These are phyloP conservation scores for Hydrolagus affinis DNA, from an alignment of 2,113 vertebrate genomes.

Conservation along the genomic window DNA sequence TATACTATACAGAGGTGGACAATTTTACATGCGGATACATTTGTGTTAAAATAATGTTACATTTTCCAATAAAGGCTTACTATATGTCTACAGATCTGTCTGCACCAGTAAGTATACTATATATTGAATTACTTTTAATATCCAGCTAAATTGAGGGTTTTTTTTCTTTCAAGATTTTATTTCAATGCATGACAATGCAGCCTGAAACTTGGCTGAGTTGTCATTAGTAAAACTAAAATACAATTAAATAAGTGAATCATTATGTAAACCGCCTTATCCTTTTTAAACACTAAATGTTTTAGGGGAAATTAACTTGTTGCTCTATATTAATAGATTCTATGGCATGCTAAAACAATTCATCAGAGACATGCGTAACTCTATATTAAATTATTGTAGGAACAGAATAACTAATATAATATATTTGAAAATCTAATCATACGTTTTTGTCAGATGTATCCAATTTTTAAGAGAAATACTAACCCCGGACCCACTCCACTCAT, in stretches of 20 bases:
- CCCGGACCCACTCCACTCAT: background rate
- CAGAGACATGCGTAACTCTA: background rate
- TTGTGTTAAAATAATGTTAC: slow-evolving; percentile 10
- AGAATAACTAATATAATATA: background rate
- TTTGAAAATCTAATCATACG: too few relatives aligned
- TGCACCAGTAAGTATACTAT: background rate
- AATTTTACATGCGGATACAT: slow-evolving; percentile 16
- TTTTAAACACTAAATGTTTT: background rate
- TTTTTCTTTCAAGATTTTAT: background rate
- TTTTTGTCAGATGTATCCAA: background rate
- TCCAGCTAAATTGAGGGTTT: background rate
- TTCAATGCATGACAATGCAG: background rate
- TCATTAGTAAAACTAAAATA: background rate
- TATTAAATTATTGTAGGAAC: background rate
- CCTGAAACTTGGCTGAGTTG: background rate
- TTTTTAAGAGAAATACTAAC: background rate
- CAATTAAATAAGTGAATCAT: background rate
- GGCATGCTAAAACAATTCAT: background rate
- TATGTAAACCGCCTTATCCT: background rate
- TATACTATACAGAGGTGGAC: slow-evolving; percentile 4
- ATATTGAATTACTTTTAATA: background rate
- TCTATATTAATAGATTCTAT: background rate
- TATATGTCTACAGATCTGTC: background rate
- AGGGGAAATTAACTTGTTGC: background rate
- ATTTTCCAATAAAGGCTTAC: slow-evolving; percentile 3